Evolutionary conservation across 2,888 invertebrate genomes (phyloP), one percentile per base, ranked within the genome.

Genomic region (Scaptomyza polygonia): DNA sequence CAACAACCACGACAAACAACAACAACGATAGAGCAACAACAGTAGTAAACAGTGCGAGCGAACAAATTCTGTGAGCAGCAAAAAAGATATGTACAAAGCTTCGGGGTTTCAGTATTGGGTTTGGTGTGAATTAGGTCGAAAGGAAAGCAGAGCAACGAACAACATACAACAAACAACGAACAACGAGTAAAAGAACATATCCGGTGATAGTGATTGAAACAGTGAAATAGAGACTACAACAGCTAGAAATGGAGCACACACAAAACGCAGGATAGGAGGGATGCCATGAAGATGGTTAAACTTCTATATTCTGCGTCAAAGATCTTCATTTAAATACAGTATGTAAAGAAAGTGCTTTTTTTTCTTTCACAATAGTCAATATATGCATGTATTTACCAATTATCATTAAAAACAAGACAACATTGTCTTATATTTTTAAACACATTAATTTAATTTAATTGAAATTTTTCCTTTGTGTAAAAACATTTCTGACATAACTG

Each of bases 41-140:
- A 62, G 73, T 65, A 47, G 64, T 39, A 58, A 49, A 49, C 49
- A 58, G 65, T 62, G 53, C 59, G 36, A 56, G 52, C 43, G 32
- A 52, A 59, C 42, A 55, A 44, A 44, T 53, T 58, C 61, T 39
- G 72, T 64, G 18, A 58, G 48, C 47, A 68, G 57, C 62, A 62
- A 27, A 64, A 62, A 27, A 64, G 12, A 42, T 43, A 62, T 25
- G 14, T 47, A 56, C 32, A 61, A 16, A 43, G 18, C 40, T 29
- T 54, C 52, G 21, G 43, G 51, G n/a, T n/a, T 32, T 42, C 42
- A 12, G 18, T 42, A 16, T 42, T 21, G 25, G 25, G 43, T 61
- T 59, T 52, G 32, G 42, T 51, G 9, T 14, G 39, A n/a, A 21
- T 6, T 4, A 16, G 57, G 48, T 25, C 43, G 43, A 45, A 44